These are phyloP conservation scores for Adelognathus sp. DNA, from an alignment of 2,888 invertebrate species.

Conservation along the genomic window DNA sequence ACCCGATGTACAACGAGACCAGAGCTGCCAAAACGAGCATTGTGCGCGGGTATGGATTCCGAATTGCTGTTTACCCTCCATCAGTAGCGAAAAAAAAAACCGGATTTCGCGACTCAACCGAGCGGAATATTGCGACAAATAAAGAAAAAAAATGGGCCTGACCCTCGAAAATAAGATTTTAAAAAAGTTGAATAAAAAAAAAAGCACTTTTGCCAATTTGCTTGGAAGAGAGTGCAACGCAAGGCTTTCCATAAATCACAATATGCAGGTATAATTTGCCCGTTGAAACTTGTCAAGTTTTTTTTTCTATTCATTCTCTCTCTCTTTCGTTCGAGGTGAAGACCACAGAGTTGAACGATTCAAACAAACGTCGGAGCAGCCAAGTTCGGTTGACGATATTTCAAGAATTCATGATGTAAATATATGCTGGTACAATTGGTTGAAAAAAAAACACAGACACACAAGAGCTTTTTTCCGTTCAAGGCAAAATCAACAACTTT, in stretches of 20 bases:
- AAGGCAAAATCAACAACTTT: no score
- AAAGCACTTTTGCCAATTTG: not conserved
- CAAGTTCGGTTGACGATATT: no score
- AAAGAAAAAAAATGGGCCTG: not conserved
- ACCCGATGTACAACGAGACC: slow-evolving; percentile 42
- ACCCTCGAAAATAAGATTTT: not conserved
- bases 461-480: no score
- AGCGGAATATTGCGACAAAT: not conserved
- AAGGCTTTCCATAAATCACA: not conserved
- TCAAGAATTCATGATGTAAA: no score
- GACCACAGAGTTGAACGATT: no score
- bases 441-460: no score
- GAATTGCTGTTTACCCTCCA: slow-evolving; percentile 35
- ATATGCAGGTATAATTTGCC: not conserved
- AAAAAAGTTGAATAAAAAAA: not conserved
- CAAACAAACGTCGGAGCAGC: no score
- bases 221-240: not conserved
- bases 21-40: slow-evolving; percentile 28
- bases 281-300: not conserved
- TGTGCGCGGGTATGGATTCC: slow-evolving; percentile 42
- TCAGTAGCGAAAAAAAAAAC: slow-evolving; percentile 19
- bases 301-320: no score
- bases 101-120: not conserved
- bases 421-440: no score
- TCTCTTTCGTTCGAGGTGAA: no score